These are phyloP conservation scores for Drosophila kurseongensis DNA, from an alignment of 1,140 invertebrate genomes.

Conservation along the genomic window DNA sequence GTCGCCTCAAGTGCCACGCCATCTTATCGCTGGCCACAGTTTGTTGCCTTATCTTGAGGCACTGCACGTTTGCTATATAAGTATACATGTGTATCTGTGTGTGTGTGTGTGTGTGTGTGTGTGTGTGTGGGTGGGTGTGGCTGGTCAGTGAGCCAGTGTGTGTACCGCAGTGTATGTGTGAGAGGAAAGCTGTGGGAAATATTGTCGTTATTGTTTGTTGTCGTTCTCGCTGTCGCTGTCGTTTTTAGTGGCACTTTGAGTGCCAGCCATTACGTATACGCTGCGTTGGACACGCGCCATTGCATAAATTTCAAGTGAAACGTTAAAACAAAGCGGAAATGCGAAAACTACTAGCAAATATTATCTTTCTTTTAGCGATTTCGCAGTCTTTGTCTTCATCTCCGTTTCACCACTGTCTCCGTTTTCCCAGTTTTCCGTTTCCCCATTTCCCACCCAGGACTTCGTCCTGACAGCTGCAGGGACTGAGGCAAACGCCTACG, in stretches of 20 bases:
- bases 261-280: constrained; percentile 76
- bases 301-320: constrained; percentile 82
- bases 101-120: constrained; percentile 17
- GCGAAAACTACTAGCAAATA: constrained; percentile 75
- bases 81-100: constrained; percentile 5
- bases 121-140: constrained; percentile 47
- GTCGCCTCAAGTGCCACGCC: constrained; percentile 75
- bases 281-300: constrained; percentile 79
- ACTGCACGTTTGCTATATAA: constrained; percentile 51
- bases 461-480: constrained; percentile 37
- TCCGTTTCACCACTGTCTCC: constrained; percentile 16
- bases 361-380: constrained; percentile 65
- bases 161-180: constrained; percentile 15
- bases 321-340: constrained; percentile 82
- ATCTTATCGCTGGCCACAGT: constrained; percentile 77
- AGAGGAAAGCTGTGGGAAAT: constrained; percentile 70
- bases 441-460: constrained; percentile 3
- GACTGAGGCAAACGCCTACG: constrained; percentile 53
- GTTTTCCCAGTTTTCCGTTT: not conserved
- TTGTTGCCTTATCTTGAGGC: constrained; percentile 77
- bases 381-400: constrained; percentile 50
- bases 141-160: constrained; percentile 48
- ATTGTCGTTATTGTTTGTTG: constrained; percentile 76
- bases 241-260: constrained; percentile 77
- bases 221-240: constrained; percentile 50